These are phyloP conservation scores for Buceros bicornis DNA, from an alignment of 2,797 vertebrate species.

Conservation along the genomic window DNA sequence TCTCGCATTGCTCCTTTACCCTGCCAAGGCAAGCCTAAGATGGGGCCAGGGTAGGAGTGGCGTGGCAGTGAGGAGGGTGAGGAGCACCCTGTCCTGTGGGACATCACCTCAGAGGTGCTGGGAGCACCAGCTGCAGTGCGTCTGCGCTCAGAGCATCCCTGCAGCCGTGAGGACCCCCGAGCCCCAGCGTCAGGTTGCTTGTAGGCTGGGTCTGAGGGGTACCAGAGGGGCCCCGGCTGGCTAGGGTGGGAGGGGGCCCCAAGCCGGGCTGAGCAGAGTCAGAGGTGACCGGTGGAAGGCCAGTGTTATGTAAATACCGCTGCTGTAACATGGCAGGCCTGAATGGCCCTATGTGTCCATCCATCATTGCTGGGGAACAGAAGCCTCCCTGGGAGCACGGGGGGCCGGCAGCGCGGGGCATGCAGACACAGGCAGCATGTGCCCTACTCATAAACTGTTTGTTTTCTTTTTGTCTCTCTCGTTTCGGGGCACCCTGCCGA, in stretches of 20 bases:
- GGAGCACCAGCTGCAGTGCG: accelerated
- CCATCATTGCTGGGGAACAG: slow-evolving; percentile 92
- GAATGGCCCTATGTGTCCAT: slow-evolving; percentile 92
- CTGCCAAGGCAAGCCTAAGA: neutral
- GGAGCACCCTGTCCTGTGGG: neutral
- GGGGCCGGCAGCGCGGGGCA: slow-evolving; percentile 83
- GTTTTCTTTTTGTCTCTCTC: slow-evolving; percentile 92
- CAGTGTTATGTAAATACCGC: slow-evolving; percentile 98
- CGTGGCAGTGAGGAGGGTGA: neutral
- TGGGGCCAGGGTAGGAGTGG: neutral
- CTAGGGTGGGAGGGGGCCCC: slow-evolving; percentile 42
- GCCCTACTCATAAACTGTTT: slow-evolving; percentile 90
- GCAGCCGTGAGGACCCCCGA: neutral
- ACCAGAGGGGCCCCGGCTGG: neutral
- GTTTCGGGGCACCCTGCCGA: slow-evolving; percentile 83
- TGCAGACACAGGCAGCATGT: slow-evolving; percentile 90
- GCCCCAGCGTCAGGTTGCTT: neutral
- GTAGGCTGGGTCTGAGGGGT: accelerated
- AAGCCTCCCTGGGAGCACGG: slow-evolving; percentile 87
- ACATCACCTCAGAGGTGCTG: neutral
- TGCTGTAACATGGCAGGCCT: slow-evolving; percentile 92
- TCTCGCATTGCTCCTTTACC: neutral
- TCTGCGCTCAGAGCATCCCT: neutral
- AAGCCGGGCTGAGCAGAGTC: slow-evolving; percentile 74
- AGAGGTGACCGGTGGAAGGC: slow-evolving; percentile 86